A percentile compares a stretch with the other conserved stretches of the same genome.
Conservation (phyloP, 2,113 vertebrate genomes). For the Vulpes ferrilata region DNA sequence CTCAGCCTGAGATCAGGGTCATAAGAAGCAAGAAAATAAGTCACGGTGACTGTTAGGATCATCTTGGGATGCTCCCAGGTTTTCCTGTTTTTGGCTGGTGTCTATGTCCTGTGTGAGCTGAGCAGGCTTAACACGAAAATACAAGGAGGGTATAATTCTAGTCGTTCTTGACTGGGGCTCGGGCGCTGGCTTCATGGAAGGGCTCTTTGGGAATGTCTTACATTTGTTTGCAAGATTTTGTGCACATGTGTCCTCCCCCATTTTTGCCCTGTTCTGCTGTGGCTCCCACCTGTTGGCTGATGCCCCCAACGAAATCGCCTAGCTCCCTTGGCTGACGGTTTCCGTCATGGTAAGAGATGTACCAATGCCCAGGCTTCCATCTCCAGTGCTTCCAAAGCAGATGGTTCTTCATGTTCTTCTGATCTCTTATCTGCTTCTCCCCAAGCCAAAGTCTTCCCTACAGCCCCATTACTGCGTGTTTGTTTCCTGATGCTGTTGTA, state of each 20-base stretch:
- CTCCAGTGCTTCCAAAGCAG: background rate
- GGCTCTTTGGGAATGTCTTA: background rate
- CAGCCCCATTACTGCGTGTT: accelerated
- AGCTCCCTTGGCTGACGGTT: background rate
- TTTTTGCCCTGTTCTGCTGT: background rate
- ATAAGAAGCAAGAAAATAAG: background rate
- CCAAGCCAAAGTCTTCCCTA: background rate
- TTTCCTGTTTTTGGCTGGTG: background rate
- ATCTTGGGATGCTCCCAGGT: background rate
- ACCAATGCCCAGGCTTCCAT: background rate
- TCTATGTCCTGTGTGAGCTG: accelerated
- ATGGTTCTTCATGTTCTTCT: background rate
- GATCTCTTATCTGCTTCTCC: background rate
- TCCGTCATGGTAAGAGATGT: background rate
- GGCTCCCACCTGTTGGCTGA: background rate
- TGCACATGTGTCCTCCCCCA: no score
- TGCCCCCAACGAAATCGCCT: background rate
- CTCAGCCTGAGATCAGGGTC: background rate
- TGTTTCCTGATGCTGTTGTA: background rate
- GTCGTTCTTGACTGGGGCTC: background rate
- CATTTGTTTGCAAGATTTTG: background rate
- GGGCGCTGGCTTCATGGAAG: background rate
- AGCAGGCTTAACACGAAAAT: background rate
- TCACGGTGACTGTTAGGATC: accelerated
- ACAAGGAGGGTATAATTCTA: background rate